Conservation (phyloP, 2,113 vertebrate species). For the Rissa tridactyla region DNA sequence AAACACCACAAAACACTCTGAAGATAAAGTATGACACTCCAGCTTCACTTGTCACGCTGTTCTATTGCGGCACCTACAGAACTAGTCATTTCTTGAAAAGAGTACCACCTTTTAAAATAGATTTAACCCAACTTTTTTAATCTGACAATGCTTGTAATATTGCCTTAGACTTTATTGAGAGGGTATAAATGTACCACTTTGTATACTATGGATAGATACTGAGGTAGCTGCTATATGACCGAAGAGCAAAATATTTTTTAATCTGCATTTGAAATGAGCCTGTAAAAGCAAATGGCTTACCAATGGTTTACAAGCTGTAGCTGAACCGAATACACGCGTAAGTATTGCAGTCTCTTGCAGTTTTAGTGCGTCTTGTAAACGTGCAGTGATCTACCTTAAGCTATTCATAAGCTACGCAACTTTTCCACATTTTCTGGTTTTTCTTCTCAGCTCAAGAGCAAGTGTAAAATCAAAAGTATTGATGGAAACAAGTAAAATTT, state of each 20-base stretch:
- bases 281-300: background rate
- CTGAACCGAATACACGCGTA: background rate
- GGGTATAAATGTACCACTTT: background rate
- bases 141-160: background rate
- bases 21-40: background rate
- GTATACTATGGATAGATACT: background rate
- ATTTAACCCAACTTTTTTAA: background rate
- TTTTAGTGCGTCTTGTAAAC: background rate
- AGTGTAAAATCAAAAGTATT: background rate
- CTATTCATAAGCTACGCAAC: background rate
- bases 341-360: background rate
- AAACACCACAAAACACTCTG: background rate
- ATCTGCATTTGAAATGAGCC: background rate
- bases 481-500: background rate
- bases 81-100: background rate
- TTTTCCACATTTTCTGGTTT: background rate
- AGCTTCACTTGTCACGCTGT: background rate
- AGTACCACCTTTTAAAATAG: background rate
- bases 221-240: background rate
- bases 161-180: background rate
- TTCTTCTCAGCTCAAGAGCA: background rate
- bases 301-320: background rate
- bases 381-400: background rate
- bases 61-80: background rate
- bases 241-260: background rate